Evolutionary conservation across 2,113 vertebrate species (phyloP).

Genomic region (Meles meles): DNA sequence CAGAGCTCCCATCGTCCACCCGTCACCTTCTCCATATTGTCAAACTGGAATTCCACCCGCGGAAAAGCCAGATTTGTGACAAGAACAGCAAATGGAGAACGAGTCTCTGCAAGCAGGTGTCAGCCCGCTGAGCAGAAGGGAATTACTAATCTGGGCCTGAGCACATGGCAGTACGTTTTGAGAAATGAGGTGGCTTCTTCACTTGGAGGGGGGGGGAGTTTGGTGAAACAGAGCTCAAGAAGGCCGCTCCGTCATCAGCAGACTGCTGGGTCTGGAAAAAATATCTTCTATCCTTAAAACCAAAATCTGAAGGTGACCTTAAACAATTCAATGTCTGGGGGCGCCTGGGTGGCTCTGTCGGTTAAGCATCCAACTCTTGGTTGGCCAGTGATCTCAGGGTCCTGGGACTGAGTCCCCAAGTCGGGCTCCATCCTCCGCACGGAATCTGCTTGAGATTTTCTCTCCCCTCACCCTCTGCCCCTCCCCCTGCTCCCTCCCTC

Average conservation of each 20-base stretch:
- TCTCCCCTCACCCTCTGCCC: neutral
- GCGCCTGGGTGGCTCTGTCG: no score
- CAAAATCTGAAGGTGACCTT: neutral
- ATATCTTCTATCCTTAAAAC: neutral
- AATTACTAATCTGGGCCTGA: neutral
- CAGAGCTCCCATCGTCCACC: neutral
- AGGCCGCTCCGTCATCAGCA: neutral
- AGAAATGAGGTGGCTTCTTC: constrained; percentile 31
- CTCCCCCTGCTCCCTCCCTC: neutral
- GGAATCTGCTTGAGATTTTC: neutral
- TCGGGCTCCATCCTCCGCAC: neutral
- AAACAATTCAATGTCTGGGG: neutral
- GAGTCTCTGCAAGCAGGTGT: neutral
- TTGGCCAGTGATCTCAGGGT: neutral
- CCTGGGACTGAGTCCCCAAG: neutral
- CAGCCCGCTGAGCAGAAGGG: neutral
- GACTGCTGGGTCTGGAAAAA: neutral
- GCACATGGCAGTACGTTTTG: neutral
- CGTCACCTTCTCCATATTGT: neutral
- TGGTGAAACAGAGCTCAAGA: neutral
- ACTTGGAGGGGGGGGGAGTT: neutral
- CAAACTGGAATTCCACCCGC: neutral
- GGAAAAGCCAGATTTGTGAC: neutral
- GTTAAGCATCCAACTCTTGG: neutral
- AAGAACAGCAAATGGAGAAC: neutral